Conservation (phyloP, 2,113 vertebrate species). For the Grammomys dolichurus region DNA sequence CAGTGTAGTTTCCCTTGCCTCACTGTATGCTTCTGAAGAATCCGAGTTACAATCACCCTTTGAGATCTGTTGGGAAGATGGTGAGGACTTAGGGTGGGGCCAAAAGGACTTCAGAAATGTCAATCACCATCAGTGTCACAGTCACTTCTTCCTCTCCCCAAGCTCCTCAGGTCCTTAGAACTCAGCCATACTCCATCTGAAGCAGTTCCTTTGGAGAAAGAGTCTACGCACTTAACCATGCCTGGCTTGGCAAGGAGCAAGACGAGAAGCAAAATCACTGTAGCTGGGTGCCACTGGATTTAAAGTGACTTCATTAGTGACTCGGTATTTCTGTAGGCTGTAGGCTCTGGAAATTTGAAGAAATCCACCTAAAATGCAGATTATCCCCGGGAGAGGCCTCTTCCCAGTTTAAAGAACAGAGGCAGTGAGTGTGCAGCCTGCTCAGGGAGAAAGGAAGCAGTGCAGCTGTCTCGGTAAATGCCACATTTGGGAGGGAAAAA, state of each 20-base stretch:
- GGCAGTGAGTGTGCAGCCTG: conserved; percentile 45
- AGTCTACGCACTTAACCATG: neutral
- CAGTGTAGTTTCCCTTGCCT: neutral
- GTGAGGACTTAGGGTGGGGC: neutral
- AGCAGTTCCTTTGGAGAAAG: neutral
- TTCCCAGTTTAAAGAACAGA: conserved; percentile 70
- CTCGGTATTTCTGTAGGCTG: neutral
- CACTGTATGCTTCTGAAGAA: neutral
- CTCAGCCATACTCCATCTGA: conserved; percentile 1
- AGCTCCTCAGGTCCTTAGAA: neutral
- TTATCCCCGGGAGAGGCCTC: conserved; percentile 50
- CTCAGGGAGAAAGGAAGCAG: conserved; percentile 57
- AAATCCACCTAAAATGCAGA: conserved; percentile 51
- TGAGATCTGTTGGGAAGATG: neutral
- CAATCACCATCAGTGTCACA: neutral
- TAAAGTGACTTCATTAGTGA: conserved; percentile 48
- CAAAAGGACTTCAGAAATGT: neutral
- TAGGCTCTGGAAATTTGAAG: conserved; percentile 50
- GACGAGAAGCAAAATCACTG: neutral
- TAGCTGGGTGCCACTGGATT: neutral
- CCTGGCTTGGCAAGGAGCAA: neutral
- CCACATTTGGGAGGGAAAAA: conserved; percentile 47
- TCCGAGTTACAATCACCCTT: neutral
- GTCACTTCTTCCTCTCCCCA: neutral
- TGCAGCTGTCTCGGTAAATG: conserved; percentile 86